These are phyloP conservation scores for Acrocephalus arundinaceus DNA, from an alignment of 2,113 vertebrate species.

Conservation along the genomic window DNA sequence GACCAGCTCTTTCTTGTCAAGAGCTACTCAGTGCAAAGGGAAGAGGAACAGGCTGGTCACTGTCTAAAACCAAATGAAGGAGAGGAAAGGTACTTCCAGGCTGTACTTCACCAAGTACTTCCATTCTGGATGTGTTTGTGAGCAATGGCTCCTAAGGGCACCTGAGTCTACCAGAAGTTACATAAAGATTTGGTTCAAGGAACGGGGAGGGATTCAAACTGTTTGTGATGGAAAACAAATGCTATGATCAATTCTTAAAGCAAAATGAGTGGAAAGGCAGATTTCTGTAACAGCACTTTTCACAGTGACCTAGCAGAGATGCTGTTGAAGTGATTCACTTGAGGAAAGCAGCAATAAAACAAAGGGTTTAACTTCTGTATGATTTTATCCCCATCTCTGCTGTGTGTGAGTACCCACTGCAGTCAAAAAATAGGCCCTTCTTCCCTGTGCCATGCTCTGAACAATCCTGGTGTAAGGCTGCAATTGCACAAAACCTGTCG, in stretches of 20 bases:
- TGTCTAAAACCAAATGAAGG: background rate
- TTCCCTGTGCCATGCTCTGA: background rate
- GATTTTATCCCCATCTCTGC: background rate
- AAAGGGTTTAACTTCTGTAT: background rate
- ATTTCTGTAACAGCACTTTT: background rate
- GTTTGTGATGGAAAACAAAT: background rate
- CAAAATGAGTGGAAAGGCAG: background rate
- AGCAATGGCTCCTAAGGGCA: background rate
- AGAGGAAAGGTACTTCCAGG: background rate
- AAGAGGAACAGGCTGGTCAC: background rate
- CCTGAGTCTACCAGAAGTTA: background rate
- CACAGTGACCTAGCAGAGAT: background rate
- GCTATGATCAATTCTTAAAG: background rate
- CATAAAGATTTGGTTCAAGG: background rate
- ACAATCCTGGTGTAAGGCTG: background rate
- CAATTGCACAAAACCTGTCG: background rate
- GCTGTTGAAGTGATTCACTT: background rate
- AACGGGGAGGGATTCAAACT: background rate
- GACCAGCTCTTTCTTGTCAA: background rate
- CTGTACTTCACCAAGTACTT: background rate
- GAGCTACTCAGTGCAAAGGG: background rate
- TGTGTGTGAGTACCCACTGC: background rate
- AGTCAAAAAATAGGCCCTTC: background rate
- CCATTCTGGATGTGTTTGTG: background rate
- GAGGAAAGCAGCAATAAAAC: background rate